Conservation (phyloP, 1,140 invertebrate species). For the Lycorma delicatula region DNA sequence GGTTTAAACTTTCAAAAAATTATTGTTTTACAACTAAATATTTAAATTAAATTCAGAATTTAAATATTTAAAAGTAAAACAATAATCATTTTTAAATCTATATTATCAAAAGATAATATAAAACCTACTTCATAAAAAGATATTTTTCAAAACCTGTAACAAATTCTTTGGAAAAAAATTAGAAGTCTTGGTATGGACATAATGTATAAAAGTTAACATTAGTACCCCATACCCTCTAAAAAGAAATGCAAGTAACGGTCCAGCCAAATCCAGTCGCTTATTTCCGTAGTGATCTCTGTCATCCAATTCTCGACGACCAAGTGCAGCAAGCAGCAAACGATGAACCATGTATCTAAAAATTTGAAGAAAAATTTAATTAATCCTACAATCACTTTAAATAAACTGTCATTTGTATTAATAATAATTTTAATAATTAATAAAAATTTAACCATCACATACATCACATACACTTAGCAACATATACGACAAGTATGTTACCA, state of each 20-base stretch:
- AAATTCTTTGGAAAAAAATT: neutral
- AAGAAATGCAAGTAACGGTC: conserved; percentile 89
- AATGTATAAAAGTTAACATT: too few relatives aligned
- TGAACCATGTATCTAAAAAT: conserved; percentile 89
- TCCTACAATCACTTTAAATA: neutral
- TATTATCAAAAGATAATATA: neutral
- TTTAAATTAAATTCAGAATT: too few relatives aligned
- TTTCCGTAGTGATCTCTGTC: conserved; percentile 99
- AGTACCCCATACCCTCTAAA: conserved; percentile 70
- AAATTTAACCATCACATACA: too few relatives aligned
- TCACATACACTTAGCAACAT: too few relatives aligned
- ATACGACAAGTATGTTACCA: too few relatives aligned
- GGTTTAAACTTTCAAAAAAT: too few relatives aligned
- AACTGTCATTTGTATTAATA: too few relatives aligned
- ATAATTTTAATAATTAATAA: too few relatives aligned
- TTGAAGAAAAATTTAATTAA: conserved; percentile 19
- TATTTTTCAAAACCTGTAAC: neutral
- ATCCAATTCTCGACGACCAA: conserved; percentile 93
- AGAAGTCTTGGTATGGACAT: too few relatives aligned
- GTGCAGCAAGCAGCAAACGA: conserved; percentile 79
- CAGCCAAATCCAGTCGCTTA: conserved; percentile 94
- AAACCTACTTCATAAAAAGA: neutral
- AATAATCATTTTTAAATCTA: too few relatives aligned
- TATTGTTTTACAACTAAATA: too few relatives aligned
- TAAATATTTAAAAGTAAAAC: too few relatives aligned